Percentiles rank a stretch among this genome's conserved stretches.
Evolutionary conservation across 2,113 vertebrate genomes (phyloP).

Genomic region (Caracal caracal): DNA sequence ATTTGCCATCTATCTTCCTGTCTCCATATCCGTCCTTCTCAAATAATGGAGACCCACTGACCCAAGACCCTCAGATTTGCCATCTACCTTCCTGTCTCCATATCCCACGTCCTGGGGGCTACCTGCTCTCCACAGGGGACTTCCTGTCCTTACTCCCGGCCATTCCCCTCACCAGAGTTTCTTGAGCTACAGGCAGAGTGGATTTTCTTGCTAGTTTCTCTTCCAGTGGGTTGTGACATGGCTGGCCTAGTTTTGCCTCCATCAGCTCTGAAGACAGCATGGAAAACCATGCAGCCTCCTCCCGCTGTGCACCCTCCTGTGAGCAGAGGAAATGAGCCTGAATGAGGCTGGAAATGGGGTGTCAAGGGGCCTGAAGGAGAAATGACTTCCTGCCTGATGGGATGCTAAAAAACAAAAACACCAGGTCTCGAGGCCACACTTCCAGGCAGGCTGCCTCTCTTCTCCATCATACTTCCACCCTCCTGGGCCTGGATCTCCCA

Average conservation of each 20-base stretch:
- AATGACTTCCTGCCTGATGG: background rate
- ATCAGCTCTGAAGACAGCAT: background rate
- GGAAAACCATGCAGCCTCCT: background rate
- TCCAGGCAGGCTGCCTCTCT: background rate
- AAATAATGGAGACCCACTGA: background rate
- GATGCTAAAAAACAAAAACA: background rate
- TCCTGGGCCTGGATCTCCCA: background rate
- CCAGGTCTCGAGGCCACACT: too few species aligned
- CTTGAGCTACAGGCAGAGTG: background rate
- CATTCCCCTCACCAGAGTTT: background rate
- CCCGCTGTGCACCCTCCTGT: background rate
- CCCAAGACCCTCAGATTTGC: too few species aligned
- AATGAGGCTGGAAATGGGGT: background rate
- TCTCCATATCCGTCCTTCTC: background rate
- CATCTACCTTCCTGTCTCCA: too few species aligned
- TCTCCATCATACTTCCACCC: background rate
- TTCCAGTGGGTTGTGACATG: background rate
- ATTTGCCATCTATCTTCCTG: rapidly evolving
- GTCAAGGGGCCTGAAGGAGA: background rate
- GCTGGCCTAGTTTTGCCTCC: background rate
- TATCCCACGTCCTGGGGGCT: too few species aligned
- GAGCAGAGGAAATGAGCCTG: background rate
- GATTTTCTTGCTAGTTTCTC: background rate
- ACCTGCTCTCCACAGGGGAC: background rate
- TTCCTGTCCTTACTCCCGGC: background rate